Base-by-base conservation (phyloP, 2,888 invertebrate species). In the Elegia similella region DNA sequence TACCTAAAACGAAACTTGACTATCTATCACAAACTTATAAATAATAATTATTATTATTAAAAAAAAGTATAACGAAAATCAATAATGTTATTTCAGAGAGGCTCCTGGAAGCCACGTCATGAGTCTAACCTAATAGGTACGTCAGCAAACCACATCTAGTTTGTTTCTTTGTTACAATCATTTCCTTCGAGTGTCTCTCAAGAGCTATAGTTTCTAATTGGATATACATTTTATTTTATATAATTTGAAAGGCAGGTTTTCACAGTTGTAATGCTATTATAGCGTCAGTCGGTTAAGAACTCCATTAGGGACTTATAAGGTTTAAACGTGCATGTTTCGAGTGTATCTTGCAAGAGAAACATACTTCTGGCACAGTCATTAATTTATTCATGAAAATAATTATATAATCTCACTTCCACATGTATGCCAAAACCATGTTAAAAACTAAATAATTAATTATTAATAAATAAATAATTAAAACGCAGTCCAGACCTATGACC, bases 111-210 rank as follows among this genome's bases (percentile, higher is more conserved):
- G 42, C 47, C 47, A 44, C 38, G 55, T 55, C 42, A 46, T 23
- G 59, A 64, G 60, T 68, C 65, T 74, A 74, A 69, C 74, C 72
- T 74, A 75, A 65, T 68, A 69, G 71, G 67, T 71, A 70, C 68
- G 63, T 69, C 66, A 68, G 65, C 64, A 60, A 58, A 46, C 59
- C 58, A 63, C 58, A 52, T 56, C 59, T 64, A 55, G 58, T 34
- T 34, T 23, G 23, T 12, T 34, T 10, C 52, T 62, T 59, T 58
- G 56, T 42, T 60, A 52, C 55, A 58, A 60, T 47, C 23, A 56
- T 46, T 46, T 55, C 54, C 42, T 42, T 54, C 46, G 38, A 47
- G 56, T 56, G 13, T 30, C 15, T 23, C 12, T 38, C 38, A 1
- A 34, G 34, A 38, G 48, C 48, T 48, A 48, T 43, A 53, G 13